Evolutionary conservation across 2,888 invertebrate genomes (phyloP), one percentile per base, ranked within the genome.

Genomic region (Teleiodes luculella): DNA sequence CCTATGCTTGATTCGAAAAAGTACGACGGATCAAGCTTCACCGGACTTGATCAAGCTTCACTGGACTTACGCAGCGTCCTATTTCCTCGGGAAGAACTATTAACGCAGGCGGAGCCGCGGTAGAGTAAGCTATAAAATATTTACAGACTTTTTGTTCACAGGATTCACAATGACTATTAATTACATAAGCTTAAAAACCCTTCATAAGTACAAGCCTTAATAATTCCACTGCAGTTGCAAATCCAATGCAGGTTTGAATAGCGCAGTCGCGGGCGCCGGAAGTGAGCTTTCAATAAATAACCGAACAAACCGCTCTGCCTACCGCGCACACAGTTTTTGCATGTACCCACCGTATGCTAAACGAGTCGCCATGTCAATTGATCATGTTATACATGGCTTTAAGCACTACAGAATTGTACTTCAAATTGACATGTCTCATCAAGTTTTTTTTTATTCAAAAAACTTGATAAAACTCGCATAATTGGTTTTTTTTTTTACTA

Each of bases 201-300:
- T n/a, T n/a, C n/a, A n/a, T n/a, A n/a, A 24, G 6, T 4, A 24
- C 3, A 6, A 24, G 24, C 6, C 6, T 3, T 6, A 24, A 47
- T 30, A 30, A 47, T 31, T 33, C 18, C 20, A 47, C 33, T 18
- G 30, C 13, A 16, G 30, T 74, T 83, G 76, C 76, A 81, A 80
- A 82, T 83, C 76, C 78, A 80, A 76, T 74, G 76, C 60, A 72
- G 73, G 76, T 77, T 79, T 78, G 80, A 76, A 77, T 66, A 55
- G 66, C 58, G 64, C 58, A 46, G 51, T 54, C 64, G 65, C 57
- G 61, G 57, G 60, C 64, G 68, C 69, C 76, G 84, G 83, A 85
- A 81, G 79, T 80, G 67, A 78, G 78, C 83, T 82, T 80, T 78
- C 76, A 68, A 79, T 67, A 68, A 67, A 77, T 74, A 72, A 74